Evolutionary conservation across 2,797 vertebrate genomes (phyloP).

Genomic region (Pipistrellus pygmaeus): DNA sequence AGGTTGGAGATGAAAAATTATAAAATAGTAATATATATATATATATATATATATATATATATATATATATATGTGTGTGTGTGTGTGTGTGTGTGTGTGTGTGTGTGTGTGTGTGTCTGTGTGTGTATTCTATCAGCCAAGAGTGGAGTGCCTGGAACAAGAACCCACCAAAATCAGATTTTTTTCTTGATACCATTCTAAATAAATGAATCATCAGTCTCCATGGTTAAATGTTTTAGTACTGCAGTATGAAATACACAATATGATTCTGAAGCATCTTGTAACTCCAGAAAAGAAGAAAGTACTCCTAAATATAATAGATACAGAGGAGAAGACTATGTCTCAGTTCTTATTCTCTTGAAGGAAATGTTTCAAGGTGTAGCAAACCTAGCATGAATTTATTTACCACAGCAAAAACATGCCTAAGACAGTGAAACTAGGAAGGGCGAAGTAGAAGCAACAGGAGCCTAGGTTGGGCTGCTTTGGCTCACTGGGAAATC

Average conservation of each 20-base stretch:
- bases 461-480: too few species aligned
- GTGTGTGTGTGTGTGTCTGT: too few species aligned
- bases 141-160: background rate
- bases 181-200: background rate
- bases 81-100: too few species aligned
- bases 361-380: too few species aligned
- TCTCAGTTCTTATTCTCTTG: too few species aligned
- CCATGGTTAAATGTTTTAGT: background rate
- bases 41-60: background rate
- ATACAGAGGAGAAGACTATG: too few species aligned
- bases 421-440: too few species aligned
- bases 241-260: background rate
- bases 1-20: background rate
- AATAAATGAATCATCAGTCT: background rate
- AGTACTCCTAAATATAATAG: background rate
- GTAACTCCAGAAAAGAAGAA: background rate
- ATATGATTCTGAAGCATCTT: background rate
- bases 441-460: too few species aligned
- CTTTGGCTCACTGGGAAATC: too few species aligned
- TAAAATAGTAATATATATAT: background rate
- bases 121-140: background rate
- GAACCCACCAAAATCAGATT: background rate
- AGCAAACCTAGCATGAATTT: too few species aligned
- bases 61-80: background rate
- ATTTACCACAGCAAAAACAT: too few species aligned